These are phyloP conservation scores for Apis laboriosa DNA, from an alignment of 1,140 invertebrate species.

Conservation along the genomic window DNA sequence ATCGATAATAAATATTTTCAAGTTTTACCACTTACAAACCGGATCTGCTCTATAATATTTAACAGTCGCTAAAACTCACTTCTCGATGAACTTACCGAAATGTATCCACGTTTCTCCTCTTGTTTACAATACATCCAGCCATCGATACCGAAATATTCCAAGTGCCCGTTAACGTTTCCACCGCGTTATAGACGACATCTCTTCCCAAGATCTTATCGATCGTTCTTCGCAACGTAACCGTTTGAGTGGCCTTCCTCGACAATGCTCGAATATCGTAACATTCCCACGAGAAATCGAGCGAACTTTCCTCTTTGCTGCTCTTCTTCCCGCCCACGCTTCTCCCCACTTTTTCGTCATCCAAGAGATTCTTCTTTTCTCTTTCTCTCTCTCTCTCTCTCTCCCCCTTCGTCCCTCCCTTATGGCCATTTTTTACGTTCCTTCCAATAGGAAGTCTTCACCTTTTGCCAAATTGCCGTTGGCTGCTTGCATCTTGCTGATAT, in stretches of 20 bases:
- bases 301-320: conserved; percentile 36
- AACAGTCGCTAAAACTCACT: neutral
- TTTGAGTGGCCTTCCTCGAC: neutral
- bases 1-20: neutral
- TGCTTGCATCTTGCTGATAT: neutral
- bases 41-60: too few relatives aligned
- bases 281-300: conserved; percentile 31
- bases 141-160: neutral
- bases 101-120: too few relatives aligned
- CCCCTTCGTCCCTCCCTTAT: neutral
- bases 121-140: neutral
- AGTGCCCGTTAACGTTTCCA: neutral
- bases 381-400: conserved; percentile 22
- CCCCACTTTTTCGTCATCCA: conserved; percentile 37
- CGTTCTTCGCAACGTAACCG: neutral
- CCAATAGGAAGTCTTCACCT: conserved; percentile 33
- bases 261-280: conserved; percentile 28
- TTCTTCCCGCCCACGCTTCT: conserved; percentile 38
- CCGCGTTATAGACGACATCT: too few relatives aligned
- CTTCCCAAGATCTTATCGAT: conserved; percentile 1
- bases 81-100: neutral
- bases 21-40: neutral
- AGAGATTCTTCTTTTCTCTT: conserved; percentile 29
- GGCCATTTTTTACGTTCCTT: neutral
- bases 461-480: neutral